A percentile compares a stretch with the other conserved stretches of the same genome.
These are phyloP conservation scores for Pseudorhombus dupliciocellatus DNA, from an alignment of 2,113 vertebrate genomes.

Conservation along the genomic window DNA sequence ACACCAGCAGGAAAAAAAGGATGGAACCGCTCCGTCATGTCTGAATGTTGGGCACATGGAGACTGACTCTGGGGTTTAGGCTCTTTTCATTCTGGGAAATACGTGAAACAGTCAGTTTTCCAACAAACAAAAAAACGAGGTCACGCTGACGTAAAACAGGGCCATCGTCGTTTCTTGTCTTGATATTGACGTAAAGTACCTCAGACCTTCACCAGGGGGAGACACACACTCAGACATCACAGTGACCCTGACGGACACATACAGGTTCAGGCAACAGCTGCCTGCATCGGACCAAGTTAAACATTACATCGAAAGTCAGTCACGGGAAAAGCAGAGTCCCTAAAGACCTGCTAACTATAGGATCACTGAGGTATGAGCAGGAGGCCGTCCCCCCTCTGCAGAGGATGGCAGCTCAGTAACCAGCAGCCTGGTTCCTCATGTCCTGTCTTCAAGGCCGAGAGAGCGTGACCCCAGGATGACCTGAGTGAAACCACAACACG, in stretches of 20 bases:
- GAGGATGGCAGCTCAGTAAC: background rate
- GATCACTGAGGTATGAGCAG: constrained; percentile 14
- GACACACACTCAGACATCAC: constrained; percentile 35
- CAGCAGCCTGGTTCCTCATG: background rate
- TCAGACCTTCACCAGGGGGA: constrained; percentile 50
- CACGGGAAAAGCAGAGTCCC: constrained; percentile 16
- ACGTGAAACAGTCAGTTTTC: background rate
- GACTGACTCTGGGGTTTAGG: too few species aligned
- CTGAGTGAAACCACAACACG: too few species aligned
- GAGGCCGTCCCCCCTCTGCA: background rate
- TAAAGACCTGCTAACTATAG: constrained; percentile 43
- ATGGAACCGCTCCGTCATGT: too few species aligned
- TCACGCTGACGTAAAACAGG: constrained; percentile 21
- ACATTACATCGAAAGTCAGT: constrained; percentile 12
- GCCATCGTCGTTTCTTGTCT: accelerated
- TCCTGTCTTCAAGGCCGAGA: too few species aligned
- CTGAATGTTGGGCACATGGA: too few species aligned
- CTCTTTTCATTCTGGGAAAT: background rate
- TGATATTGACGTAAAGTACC: background rate
- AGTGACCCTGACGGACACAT: constrained; percentile 26
- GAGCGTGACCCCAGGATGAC: too few species aligned
- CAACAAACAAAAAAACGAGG: constrained; percentile 20
- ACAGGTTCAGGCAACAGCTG: constrained; percentile 26
- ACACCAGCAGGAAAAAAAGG: background rate
- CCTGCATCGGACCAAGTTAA: background rate